Base-by-base conservation (phyloP, 2,113 vertebrate species). In the Chauna torquata region DNA sequence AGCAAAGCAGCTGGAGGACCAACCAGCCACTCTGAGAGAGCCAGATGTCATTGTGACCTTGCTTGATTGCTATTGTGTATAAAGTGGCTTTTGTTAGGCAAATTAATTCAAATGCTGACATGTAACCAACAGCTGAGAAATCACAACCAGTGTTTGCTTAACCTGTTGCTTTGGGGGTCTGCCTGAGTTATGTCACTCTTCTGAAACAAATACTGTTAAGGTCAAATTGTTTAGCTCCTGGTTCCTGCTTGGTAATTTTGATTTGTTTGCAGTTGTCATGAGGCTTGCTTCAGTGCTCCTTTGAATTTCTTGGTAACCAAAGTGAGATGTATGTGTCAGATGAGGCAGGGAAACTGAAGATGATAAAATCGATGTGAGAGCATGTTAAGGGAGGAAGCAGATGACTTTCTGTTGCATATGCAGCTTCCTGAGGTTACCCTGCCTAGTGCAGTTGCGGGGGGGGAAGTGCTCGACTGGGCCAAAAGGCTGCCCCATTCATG, bases 31-130 rank as follows among this genome's bases (percentile, higher is more conserved):
- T 66, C 36, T 2, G 12, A 71, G 80, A 85, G 79, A 64, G 58
- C 14, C 42, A 38, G 57, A 87, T 91, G 94, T 96, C 86, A 61
- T 4, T 74, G 78, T 94, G 94, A 94, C 93, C 92, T 94, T 90
- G 65, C 72, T 85, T n/a, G 38, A 86, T 90, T 38, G 6, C 79
- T 72, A 7, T 58, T 89, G 65, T 82, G 49, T 88, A 5, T 25
- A 86, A 84, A 94, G 86, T 80, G 64, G 44, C 68, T 88, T 95
- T 95, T 74, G 80, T 89, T 79, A 90, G 42, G 50, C 59, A 86
- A 62, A 54, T 87, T 49, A 64, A 58, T 82, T 93, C 52, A 55
- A 96, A 34, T 12, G 25, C 57, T 76, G 42, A 42, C 23, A 19
- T 64, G 25, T 4, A 94, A 90, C 52, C 79, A 90, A 64, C 38